Conservation (phyloP, 2,113 vertebrate genomes). For the Ptychochromis oligacanthus region DNA sequence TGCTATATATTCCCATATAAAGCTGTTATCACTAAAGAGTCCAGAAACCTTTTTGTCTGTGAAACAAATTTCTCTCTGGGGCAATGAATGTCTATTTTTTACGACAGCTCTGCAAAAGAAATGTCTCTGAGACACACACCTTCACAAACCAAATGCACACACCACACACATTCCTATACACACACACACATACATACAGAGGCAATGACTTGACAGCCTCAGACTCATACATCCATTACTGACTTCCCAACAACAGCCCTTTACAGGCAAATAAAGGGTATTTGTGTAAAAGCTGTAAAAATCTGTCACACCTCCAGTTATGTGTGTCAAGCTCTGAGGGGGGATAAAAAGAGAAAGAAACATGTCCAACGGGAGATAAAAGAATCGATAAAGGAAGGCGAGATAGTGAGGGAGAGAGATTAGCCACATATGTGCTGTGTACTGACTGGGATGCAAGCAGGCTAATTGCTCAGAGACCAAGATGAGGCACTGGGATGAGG, state of each 20-base stretch:
- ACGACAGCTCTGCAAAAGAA: constrained; percentile 44
- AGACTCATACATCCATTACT: constrained; percentile 61
- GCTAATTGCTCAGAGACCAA: constrained; percentile 77
- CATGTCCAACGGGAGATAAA: constrained; percentile 47
- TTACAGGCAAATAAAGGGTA: constrained; percentile 74
- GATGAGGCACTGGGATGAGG: constrained; percentile 52
- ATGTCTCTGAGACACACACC: constrained; percentile 16
- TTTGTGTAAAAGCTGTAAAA: constrained; percentile 71
- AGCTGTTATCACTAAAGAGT: constrained; percentile 12
- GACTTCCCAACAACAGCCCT: constrained; percentile 54
- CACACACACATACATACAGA: constrained; percentile 6
- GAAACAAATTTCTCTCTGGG: constrained; percentile 39
- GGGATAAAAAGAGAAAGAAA: constrained; percentile 30
- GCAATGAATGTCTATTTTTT: constrained; percentile 57
- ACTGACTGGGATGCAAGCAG: constrained; percentile 65
- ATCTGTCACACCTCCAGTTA: constrained; percentile 72
- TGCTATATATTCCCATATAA: constrained; percentile 2
- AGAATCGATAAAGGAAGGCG: constrained; percentile 67
- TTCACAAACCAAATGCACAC: constrained; percentile 14
- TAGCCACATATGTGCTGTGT: constrained; percentile 58
- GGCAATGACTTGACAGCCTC: constrained; percentile 36
- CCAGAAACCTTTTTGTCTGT: constrained; percentile 28
- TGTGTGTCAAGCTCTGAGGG: constrained; percentile 52
- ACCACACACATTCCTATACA: constrained; percentile 23
- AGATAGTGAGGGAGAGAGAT: constrained; percentile 57